Evolutionary conservation across 2,888 invertebrate genomes (phyloP).

Genomic region (Synanthedon vespiformis): DNA sequence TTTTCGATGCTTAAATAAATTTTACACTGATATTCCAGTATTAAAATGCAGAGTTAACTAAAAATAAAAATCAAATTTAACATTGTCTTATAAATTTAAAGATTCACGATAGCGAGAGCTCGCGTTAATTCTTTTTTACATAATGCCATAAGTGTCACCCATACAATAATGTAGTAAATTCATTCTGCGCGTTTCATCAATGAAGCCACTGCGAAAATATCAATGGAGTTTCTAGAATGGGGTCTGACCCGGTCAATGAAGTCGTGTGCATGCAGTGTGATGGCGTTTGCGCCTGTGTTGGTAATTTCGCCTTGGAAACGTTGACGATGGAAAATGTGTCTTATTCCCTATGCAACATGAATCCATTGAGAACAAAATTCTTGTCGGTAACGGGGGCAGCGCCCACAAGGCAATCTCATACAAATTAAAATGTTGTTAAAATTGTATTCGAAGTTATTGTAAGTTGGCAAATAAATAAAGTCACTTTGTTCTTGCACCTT

Average conservation of each 20-base stretch:
- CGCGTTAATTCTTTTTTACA: neutral
- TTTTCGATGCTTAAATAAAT: too few relatives aligned
- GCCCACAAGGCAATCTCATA: neutral
- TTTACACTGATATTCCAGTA: too few relatives aligned
- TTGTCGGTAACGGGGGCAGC: neutral
- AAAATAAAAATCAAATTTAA: too few relatives aligned
- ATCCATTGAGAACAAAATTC: neutral
- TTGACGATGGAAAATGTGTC: neutral
- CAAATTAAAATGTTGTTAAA: too few relatives aligned
- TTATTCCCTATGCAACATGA: neutral
- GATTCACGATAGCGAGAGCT: too few relatives aligned
- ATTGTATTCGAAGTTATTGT: too few relatives aligned
- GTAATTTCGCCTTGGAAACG: slow-evolving; percentile 3
- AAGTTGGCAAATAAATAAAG: too few relatives aligned
- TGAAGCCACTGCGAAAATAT: slow-evolving; percentile 57
- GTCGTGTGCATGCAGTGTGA: slow-evolving; percentile 30
- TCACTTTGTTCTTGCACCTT: too few relatives aligned
- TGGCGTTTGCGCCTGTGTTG: slow-evolving; percentile 19
- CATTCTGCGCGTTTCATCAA: slow-evolving; percentile 33
- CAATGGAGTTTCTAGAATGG: slow-evolving; percentile 61
- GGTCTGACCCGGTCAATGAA: slow-evolving; percentile 50
- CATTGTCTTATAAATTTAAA: too few relatives aligned
- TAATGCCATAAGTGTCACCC: neutral
- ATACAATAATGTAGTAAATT: slow-evolving; percentile 1
- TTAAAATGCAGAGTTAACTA: too few relatives aligned